phyloP scores from a whole-genome alignment of 2,888 invertebrate species.

The Strigamia maritima region DNA sequence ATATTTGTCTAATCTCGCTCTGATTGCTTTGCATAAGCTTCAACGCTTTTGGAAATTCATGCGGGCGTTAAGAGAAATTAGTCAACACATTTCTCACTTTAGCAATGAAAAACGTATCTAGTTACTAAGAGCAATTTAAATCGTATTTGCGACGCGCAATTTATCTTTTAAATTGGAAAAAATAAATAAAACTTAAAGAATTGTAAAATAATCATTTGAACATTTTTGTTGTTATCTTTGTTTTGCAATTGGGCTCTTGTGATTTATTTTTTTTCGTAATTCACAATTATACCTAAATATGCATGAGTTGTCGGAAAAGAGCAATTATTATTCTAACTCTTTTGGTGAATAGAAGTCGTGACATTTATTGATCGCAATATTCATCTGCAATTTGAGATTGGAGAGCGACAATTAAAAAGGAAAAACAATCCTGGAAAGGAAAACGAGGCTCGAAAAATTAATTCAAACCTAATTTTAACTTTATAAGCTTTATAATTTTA shows the following conservation, averaged over 20 bases:
- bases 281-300: neutral
- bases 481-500: neutral
- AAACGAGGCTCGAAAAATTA: neutral
- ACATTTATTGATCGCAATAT: neutral
- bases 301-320: neutral
- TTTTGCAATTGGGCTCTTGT: neutral
- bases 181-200: neutral
- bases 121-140: neutral
- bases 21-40: constrained; percentile 16
- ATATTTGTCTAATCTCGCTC: neutral
- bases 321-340: neutral
- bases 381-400: neutral
- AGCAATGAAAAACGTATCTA: neutral
- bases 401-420: neutral
- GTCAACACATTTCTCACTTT: neutral
- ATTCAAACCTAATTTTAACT: neutral
- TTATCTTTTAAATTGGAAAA: neutral
- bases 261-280: neutral
- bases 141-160: neutral
- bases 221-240: neutral
- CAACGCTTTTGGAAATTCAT: neutral
- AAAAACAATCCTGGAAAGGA: neutral
- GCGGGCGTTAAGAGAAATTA: neutral
- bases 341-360: neutral
- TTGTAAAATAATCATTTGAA: neutral